Percentiles rank a stretch among this genome's conserved stretches.
Conservation (phyloP, 2,113 vertebrate species). For the Microtus oregoni region DNA sequence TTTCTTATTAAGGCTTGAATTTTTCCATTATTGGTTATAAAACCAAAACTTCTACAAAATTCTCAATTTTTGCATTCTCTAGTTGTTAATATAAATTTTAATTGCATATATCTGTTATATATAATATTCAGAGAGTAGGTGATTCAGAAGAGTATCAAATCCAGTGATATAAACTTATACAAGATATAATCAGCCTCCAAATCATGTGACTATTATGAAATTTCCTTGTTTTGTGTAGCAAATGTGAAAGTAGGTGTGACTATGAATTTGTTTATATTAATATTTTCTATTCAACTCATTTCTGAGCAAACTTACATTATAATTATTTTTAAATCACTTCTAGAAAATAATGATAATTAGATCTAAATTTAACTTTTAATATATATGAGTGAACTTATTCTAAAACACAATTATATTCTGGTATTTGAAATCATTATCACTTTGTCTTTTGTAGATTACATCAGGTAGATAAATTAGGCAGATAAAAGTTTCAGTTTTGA, state of each 20-base stretch:
- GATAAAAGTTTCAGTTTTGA: neutral
- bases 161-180: neutral
- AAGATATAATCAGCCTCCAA: neutral
- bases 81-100: constrained; percentile 22
- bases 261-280: constrained; percentile 15
- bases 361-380: neutral
- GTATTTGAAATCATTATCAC: neutral
- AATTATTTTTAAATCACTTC: constrained; percentile 23
- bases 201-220: neutral
- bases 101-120: neutral
- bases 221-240: neutral
- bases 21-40: neutral
- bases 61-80: neutral
- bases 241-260: neutral
- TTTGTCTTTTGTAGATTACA: neutral
- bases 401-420: neutral
- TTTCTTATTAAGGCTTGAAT: neutral
- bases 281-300: neutral
- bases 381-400: neutral
- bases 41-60: neutral
- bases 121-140: neutral
- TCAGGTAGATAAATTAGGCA: neutral
- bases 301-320: constrained; percentile 8
- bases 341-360: neutral
- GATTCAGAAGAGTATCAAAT: neutral